Evolutionary conservation across 2,888 invertebrate genomes (phyloP).

Genomic region (Cerceris rybyensis): DNA sequence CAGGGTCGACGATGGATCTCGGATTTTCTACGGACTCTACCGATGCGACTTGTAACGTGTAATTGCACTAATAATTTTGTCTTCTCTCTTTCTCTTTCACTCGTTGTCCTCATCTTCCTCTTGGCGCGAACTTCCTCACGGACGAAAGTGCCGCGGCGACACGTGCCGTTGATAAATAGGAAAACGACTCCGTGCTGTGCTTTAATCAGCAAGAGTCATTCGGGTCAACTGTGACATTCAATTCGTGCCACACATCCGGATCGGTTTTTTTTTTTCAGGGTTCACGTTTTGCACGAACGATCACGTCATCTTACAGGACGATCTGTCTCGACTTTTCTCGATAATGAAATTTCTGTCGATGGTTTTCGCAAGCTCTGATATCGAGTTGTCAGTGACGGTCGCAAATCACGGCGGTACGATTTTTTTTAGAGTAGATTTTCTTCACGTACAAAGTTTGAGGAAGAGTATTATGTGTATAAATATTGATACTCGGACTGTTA

Average conservation of each 20-base stretch:
- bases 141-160: slow-evolving; percentile 36
- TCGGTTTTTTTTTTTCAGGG: slow-evolving; percentile 27
- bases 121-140: slow-evolving; percentile 14
- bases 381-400: background rate
- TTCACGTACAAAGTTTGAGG: too few species aligned
- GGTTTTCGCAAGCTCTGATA: slow-evolving; percentile 14
- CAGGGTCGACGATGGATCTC: slow-evolving; percentile 37
- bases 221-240: slow-evolving; percentile 62
- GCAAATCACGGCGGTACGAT: background rate
- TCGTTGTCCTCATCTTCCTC: too few species aligned
- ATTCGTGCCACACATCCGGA: slow-evolving; percentile 18
- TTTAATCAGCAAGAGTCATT: slow-evolving; percentile 65
- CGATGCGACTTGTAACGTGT: slow-evolving; percentile 1
- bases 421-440: background rate
- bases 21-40: slow-evolving; percentile 19
- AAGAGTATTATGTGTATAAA: too few species aligned
- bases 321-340: slow-evolving; percentile 8
- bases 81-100: too few species aligned
- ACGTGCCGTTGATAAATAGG: slow-evolving; percentile 63
- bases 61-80: slow-evolving; percentile 33
- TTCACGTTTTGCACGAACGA: slow-evolving; percentile 31
- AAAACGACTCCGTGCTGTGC: slow-evolving; percentile 39
- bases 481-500: background rate
- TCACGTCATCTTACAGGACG: slow-evolving; percentile 30
- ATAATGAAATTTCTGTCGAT: slow-evolving; percentile 48